phyloP scores from a whole-genome alignment of 2,797 vertebrate species.

The Petrocephalus schoutedeni region DNA sequence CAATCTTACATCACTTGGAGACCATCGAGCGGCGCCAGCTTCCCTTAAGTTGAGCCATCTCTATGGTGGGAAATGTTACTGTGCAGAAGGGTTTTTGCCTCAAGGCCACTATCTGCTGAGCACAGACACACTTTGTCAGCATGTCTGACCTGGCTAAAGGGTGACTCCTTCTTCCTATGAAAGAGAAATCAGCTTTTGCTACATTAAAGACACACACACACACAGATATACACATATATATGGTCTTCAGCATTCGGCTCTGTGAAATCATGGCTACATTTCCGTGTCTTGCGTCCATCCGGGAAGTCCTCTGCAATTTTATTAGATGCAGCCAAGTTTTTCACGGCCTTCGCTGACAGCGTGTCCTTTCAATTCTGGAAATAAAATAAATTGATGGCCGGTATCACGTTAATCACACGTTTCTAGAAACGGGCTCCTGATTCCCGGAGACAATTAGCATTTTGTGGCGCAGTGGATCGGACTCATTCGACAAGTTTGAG shows the following conservation, averaged over 20 bases:
- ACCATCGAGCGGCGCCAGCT: neutral
- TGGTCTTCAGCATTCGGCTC: neutral
- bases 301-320: neutral
- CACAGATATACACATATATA: neutral
- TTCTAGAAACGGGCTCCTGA: neutral
- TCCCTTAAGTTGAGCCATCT: neutral
- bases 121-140: neutral
- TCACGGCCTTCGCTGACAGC: neutral
- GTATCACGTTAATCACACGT: neutral
- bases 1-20: neutral
- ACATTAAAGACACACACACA: neutral
- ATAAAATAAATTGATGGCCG: neutral
- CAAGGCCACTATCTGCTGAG: constrained; percentile 4
- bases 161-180: neutral
- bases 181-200: neutral
- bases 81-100: neutral
- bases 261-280: neutral
- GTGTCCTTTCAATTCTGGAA: neutral
- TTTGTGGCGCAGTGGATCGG: neutral
- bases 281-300: neutral
- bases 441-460: neutral
- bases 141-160: neutral
- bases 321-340: neutral
- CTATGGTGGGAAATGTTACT: neutral
- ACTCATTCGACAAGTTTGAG: neutral